Percentiles rank a stretch among this genome's conserved stretches.
Evolutionary conservation across 64 coral and sea anemone genomes (phyloP).

Genomic region (Dendrophyllia cribrosa): DNA sequence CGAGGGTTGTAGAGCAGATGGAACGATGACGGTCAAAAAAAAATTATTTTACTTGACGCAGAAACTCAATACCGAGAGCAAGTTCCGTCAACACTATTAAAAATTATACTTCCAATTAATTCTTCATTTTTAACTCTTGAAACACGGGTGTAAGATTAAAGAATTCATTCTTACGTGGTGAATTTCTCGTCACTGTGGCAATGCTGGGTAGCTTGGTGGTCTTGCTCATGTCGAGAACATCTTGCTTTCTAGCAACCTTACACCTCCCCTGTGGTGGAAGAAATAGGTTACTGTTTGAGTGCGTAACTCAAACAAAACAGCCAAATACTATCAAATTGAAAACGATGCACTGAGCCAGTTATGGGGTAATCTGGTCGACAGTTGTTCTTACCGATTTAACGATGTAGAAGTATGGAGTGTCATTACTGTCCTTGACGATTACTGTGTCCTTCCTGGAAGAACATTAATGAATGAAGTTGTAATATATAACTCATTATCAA

Average conservation of each 20-base stretch:
- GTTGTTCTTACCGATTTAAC: constrained; percentile 85
- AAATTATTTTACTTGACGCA: too few species aligned
- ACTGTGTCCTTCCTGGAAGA: constrained; percentile 75
- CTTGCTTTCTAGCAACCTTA: constrained; percentile 87
- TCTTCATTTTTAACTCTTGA: too few species aligned
- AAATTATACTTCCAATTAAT: too few species aligned
- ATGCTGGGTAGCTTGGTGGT: constrained; percentile 84
- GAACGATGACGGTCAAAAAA: too few species aligned
- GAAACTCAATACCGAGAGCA: too few species aligned
- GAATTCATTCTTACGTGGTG: constrained; percentile 37
- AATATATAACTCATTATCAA: neutral
- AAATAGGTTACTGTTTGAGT: neutral
- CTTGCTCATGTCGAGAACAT: constrained; percentile 77
- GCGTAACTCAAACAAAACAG: too few species aligned
- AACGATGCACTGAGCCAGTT: too few species aligned
- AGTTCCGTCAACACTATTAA: too few species aligned
- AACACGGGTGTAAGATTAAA: too few species aligned
- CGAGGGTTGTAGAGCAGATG: too few species aligned
- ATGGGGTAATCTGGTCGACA: too few species aligned
- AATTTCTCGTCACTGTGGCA: constrained; percentile 35
- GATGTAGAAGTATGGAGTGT: constrained; percentile 88
- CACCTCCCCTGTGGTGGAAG: constrained; percentile 70
- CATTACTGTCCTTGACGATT: constrained; percentile 86
- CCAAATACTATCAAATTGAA: too few species aligned
- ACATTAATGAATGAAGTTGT: neutral